These are phyloP conservation scores for Tiphia femorata DNA, from an alignment of 2,888 invertebrate species.

Conservation along the genomic window DNA sequence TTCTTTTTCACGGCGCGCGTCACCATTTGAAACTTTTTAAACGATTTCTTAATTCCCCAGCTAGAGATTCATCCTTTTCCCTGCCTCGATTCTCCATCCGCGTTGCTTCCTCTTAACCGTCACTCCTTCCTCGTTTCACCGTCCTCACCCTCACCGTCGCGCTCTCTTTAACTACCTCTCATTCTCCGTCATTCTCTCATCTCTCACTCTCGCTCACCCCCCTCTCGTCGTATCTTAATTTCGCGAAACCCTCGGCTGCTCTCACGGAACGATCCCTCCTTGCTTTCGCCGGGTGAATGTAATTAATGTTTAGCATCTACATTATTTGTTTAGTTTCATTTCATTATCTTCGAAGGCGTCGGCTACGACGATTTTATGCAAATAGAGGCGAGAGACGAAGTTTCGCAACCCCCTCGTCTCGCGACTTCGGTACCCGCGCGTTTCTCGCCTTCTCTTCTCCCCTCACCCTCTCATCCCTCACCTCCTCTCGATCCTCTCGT, in stretches of 20 bases:
- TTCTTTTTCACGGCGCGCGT: no score
- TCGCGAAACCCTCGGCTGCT: conserved; percentile 33
- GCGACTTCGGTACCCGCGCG: conserved; percentile 9
- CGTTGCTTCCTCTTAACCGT: conserved; percentile 3
- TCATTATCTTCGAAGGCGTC: conserved; percentile 62
- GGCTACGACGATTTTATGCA: conserved; percentile 65
- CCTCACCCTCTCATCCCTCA: neutral
- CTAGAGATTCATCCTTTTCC: conserved; percentile 8
- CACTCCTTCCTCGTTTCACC: neutral
- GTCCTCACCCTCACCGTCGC: no score
- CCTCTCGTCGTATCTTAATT: conserved; percentile 43
- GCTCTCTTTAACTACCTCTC: conserved; percentile 10
- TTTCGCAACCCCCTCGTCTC: conserved; percentile 45
- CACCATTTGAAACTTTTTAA: conserved; percentile 52
- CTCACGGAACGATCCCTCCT: neutral
- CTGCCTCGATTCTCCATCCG: conserved; percentile 8
- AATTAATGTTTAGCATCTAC: conserved; percentile 67
- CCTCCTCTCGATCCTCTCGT: conserved; percentile 2
- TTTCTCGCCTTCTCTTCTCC: conserved; percentile 22
- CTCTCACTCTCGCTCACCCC: conserved; percentile 12
- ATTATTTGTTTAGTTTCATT: conserved; percentile 68
- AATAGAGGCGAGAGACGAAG: conserved; percentile 58
- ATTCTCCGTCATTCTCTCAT: conserved; percentile 7
- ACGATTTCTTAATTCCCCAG: conserved; percentile 51
- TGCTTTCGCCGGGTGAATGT: conserved; percentile 47